Conservation (phyloP, 2,113 vertebrate genomes). For the Etheostoma spectabile region DNA sequence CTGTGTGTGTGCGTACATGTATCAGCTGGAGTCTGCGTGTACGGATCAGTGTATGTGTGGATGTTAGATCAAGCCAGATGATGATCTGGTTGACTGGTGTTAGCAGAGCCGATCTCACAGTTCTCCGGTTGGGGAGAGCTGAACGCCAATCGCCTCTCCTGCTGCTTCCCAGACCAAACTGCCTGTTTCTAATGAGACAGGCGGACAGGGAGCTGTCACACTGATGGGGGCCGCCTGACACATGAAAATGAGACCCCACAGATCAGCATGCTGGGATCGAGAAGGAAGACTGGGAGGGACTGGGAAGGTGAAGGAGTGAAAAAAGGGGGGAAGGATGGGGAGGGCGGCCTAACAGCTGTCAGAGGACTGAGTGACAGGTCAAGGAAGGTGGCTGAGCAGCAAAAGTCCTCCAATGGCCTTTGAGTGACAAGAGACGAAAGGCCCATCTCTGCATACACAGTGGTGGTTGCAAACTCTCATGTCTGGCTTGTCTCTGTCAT, state of each 20-base stretch:
- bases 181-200: slow-evolving; percentile 87
- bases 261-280: slow-evolving; percentile 71
- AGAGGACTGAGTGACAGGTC: slow-evolving; percentile 80
- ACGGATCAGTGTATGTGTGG: slow-evolving; percentile 55
- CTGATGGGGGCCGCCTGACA: slow-evolving; percentile 82
- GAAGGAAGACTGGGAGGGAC: slow-evolving; percentile 66
- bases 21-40: slow-evolving; percentile 23
- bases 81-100: slow-evolving; percentile 78
- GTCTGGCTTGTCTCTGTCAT: slow-evolving; percentile 55
- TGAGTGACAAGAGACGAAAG: slow-evolving; percentile 76
- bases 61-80: slow-evolving; percentile 70
- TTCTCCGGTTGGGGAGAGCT: slow-evolving; percentile 58
- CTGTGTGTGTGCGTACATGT: slow-evolving; percentile 9
- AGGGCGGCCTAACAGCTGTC: slow-evolving; percentile 76
- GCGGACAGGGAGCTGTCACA: slow-evolving; percentile 84
- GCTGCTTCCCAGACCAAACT: slow-evolving; percentile 78
- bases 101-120: slow-evolving; percentile 75
- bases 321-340: slow-evolving; percentile 40
- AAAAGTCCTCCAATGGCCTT: slow-evolving; percentile 66
- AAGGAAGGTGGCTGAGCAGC: slow-evolving; percentile 74
- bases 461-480: slow-evolving; percentile 57
- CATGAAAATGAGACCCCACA: slow-evolving; percentile 84
- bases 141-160: slow-evolving; percentile 65
- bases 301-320: slow-evolving; percentile 51
- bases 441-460: slow-evolving; percentile 64